Evolutionary conservation across 2,888 invertebrate genomes (phyloP), one percentile per base, ranked within the genome.

Genomic region (Carpatolechia fugitivella): DNA sequence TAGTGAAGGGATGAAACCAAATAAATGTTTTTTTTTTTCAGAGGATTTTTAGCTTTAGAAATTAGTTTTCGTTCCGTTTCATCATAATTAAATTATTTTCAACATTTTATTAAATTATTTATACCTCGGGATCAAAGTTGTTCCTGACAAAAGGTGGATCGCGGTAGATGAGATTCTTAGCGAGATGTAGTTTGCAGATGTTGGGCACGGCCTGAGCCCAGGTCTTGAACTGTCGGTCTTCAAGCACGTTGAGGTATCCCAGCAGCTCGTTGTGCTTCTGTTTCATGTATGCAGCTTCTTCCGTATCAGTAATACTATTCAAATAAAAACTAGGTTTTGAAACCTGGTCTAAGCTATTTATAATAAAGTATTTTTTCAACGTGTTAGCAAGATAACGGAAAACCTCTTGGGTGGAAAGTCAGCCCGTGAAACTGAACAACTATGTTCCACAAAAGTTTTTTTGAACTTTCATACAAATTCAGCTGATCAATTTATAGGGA

Each of bases 121-220:
- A n/a, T 69, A 92, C 92, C 81, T 94, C 92, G 0, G 90, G 82
- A 64, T 93, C 93, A 64, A 96, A 95, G 77, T 96, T 96, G 36
- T 94, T 85, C 38, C 85, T 80, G 1, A 95, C 82, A 40, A 91
- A 81, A 0, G 92, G 85, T 0, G 91, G 87, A 46, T 86, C 82
- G 47, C 92, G 80, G n/a, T 88, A 80, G 30, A 96, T 85, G 7
- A 94, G 87, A 49, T 91, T 91, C 65, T 93, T 92, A 0, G 84
- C 84, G 60, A 95, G 88, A 67, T 94, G 92, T 1, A 74, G 79
- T 50, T 92, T 87, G 62, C 95, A 95, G 36, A 93, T 92, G 0
- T 80, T 81, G 0, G 94, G 93, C 1, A 96, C 94, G 1, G 88
- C 92, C 0, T 80, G 75, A 24, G 90, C 90, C 98, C 98, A 98